Conservation (phyloP, 2,888 invertebrate species). For the Morpho deidamia region DNA sequence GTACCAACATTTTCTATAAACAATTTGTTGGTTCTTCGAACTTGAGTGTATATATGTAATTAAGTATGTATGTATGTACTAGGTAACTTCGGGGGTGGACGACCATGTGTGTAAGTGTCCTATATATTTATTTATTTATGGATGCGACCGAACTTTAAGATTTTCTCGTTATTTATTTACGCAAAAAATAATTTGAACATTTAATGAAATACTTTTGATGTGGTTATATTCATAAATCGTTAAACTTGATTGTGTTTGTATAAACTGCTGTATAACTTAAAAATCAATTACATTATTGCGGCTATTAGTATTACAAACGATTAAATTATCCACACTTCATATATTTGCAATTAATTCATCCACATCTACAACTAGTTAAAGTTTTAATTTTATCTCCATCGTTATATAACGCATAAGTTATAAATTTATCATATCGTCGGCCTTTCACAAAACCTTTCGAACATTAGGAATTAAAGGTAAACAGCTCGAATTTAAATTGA, state of each 20-base stretch:
- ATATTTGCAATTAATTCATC: neutral
- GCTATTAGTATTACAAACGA: neutral
- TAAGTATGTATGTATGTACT: too few relatives aligned
- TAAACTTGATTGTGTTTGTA: neutral
- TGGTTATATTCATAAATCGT: neutral
- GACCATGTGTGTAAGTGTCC: too few relatives aligned
- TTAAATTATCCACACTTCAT: neutral
- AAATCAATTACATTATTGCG: neutral
- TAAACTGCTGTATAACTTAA: neutral
- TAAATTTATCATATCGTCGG: slow-evolving; percentile 29
- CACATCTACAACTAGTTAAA: too few relatives aligned
- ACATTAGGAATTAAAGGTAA: slow-evolving; percentile 34
- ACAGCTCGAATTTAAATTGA: slow-evolving; percentile 30
- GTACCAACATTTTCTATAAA: too few relatives aligned
- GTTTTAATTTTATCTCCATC: neutral
- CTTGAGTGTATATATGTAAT: too few relatives aligned
- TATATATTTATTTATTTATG: too few relatives aligned
- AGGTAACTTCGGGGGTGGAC: too few relatives aligned
- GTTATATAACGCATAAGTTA: slow-evolving; percentile 10
- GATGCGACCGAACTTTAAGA: too few relatives aligned
- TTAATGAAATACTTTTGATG: neutral
- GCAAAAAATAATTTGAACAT: too few relatives aligned
- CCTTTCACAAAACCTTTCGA: slow-evolving; percentile 47
- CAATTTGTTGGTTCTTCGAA: too few relatives aligned
- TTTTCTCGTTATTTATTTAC: too few relatives aligned